Conservation (phyloP, 1,140 invertebrate species). For the Heliconius hewitsoni region DNA sequence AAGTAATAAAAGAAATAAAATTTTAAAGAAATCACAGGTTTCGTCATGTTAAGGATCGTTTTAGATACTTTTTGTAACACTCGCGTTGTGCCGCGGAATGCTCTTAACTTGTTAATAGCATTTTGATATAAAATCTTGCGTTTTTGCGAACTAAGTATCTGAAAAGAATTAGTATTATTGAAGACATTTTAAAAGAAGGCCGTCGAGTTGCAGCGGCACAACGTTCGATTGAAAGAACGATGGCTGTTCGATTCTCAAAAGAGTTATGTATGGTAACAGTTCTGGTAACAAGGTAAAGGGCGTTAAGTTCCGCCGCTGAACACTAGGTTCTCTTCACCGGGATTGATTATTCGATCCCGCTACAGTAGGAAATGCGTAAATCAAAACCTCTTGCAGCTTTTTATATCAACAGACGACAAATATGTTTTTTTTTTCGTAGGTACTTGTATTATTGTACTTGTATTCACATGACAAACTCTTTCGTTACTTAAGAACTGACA, state of each 20-base stretch:
- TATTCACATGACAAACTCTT: too few relatives aligned
- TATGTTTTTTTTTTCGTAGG: too few relatives aligned
- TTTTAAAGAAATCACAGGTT: not conserved
- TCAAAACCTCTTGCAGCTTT: too few relatives aligned
- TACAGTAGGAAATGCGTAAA: too few relatives aligned
- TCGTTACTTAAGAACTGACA: too few relatives aligned
- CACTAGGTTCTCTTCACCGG: too few relatives aligned
- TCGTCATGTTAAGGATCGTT: not conserved
- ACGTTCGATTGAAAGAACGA: not conserved
- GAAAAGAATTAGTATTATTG: not conserved
- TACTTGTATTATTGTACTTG: too few relatives aligned
- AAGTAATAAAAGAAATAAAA: not conserved
- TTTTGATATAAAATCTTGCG: constrained; percentile 1
- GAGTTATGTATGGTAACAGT: too few relatives aligned
- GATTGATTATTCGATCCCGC: too few relatives aligned
- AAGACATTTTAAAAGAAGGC: not conserved
- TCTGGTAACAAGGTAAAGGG: not conserved
- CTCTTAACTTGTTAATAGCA: constrained; percentile 1
- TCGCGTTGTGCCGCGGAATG: not conserved
- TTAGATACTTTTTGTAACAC: not conserved
- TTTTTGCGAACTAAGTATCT: not conserved
- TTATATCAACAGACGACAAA: too few relatives aligned
- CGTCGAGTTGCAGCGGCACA: not conserved
- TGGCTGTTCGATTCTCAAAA: not conserved
- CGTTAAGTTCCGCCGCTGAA: too few relatives aligned